Evolutionary conservation across 2,888 invertebrate species (phyloP).

Genomic region (Branchipolynoe longqiensis): DNA sequence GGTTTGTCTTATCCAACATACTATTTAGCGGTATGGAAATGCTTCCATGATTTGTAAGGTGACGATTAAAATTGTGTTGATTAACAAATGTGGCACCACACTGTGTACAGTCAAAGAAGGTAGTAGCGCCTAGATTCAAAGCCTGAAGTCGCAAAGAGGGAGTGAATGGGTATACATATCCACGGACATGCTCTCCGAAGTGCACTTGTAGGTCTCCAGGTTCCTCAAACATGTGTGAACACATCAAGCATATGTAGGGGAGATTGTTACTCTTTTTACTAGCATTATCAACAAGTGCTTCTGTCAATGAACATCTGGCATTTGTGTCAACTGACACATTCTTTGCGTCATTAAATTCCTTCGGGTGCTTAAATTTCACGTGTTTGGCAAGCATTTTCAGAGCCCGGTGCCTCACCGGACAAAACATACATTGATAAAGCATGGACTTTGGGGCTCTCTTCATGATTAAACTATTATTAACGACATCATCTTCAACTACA

Average conservation of each 20-base stretch:
- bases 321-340: not conserved
- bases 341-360: not conserved
- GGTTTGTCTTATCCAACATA: not conserved
- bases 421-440: conserved; percentile 9
- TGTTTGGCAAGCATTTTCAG: conserved; percentile 40
- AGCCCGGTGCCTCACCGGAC: not conserved
- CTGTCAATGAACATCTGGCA: not conserved
- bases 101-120: not conserved
- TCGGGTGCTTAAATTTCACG: conserved; percentile 33
- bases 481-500: not conserved
- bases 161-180: conserved; percentile 41
- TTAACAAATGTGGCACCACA: conserved; percentile 34
- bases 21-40: not conserved
- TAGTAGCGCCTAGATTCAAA: not conserved
- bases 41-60: conserved; percentile 4
- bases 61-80: not conserved
- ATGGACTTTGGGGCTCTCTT: conserved; percentile 5
- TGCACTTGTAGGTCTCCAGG: conserved; percentile 44
- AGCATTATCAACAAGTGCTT: not conserved
- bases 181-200: conserved; percentile 28
- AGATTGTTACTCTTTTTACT: not conserved
- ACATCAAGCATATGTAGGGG: conserved; percentile 12
- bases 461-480: not conserved
- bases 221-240: conserved; percentile 34
- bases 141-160: not conserved